Conservation (phyloP, 2,113 vertebrate species). For the Hypocryptadius cinnamomeus region DNA sequence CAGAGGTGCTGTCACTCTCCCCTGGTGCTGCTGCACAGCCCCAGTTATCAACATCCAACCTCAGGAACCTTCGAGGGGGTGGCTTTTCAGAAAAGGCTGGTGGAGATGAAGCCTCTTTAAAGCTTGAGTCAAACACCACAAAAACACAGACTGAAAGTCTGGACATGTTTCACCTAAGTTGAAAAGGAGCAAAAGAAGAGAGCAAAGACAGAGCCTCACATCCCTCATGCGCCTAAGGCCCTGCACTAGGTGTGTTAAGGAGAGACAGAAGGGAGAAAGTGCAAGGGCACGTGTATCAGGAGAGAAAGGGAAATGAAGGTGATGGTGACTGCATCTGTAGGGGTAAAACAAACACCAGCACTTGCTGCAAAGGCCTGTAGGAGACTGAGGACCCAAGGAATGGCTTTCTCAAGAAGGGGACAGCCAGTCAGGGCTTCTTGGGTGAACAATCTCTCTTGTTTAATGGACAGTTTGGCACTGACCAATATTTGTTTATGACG, state of each 20-base stretch:
- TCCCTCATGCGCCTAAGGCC: not conserved
- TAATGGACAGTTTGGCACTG: not conserved
- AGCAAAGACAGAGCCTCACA: not conserved
- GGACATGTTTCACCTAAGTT: not conserved
- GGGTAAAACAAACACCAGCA: not conserved
- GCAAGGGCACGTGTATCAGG: not conserved
- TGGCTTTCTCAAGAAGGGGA: not conserved
- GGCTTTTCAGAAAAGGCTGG: not conserved
- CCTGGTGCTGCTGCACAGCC: not conserved
- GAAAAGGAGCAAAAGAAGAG: not conserved
- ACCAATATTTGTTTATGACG: not conserved
- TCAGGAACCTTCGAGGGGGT: not conserved
- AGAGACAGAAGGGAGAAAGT: not conserved
- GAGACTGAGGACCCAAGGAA: not conserved
- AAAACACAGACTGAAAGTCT: not conserved
- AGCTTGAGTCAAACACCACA: not conserved
- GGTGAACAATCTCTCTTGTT: not conserved
- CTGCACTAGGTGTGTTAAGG: not conserved
- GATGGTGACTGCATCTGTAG: rapidly evolving
- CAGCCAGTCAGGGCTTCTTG: not conserved
- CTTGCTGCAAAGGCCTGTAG: not conserved
- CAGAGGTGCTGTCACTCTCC: not conserved
- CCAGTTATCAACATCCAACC: not conserved
- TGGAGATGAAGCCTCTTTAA: not conserved
- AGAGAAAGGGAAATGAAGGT: not conserved